phyloP scores from a whole-genome alignment of 1,140 invertebrate species.

The Drosophila malerkotliana region DNA sequence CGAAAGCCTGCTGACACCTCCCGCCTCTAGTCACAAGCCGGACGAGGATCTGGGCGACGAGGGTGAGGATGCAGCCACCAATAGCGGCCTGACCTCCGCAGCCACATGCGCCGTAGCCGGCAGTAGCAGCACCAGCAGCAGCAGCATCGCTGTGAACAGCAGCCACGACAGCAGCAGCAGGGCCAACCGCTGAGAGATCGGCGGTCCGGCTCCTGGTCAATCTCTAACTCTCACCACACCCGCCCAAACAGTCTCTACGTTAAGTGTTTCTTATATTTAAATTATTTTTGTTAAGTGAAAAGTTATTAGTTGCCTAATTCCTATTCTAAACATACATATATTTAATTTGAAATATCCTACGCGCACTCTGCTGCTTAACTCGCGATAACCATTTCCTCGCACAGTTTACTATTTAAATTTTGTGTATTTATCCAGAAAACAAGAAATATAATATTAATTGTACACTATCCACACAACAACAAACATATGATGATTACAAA shows the following conservation, averaged over 20 bases:
- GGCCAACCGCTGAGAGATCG: conserved; percentile 22
- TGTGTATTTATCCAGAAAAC: conserved; percentile 59
- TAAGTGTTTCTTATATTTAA: conserved; percentile 77
- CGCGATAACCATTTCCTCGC: conserved; percentile 40
- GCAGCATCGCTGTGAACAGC: conserved; percentile 6
- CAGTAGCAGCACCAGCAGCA: conserved; percentile 10
- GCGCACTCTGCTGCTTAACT: conserved; percentile 27
- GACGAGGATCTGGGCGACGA: conserved; percentile 66
- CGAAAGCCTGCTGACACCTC: conserved; percentile 85
- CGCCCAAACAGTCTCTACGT: conserved; percentile 68
- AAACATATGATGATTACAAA: background rate
- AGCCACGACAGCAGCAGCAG: conserved; percentile 15
- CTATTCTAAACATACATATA: conserved; percentile 53
- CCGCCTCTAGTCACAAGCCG: conserved; percentile 86
- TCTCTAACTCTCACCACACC: conserved; percentile 38
- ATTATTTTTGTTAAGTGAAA: conserved; percentile 74
- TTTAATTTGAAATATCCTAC: conserved; percentile 57
- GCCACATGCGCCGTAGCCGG: background rate
- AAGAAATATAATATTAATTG: conserved; percentile 62
- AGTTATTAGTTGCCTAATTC: conserved; percentile 69
- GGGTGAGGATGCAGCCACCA: conserved; percentile 43
- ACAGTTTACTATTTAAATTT: conserved; percentile 54
- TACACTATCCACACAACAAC: conserved; percentile 23
- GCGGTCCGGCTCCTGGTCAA: conserved; percentile 1
- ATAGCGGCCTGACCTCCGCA: conserved; percentile 16